Percentiles rank a stretch among this genome's conserved stretches.
Evolutionary conservation across 2,888 invertebrate species (phyloP).

Genomic region (Ceriagrion tenellum): DNA sequence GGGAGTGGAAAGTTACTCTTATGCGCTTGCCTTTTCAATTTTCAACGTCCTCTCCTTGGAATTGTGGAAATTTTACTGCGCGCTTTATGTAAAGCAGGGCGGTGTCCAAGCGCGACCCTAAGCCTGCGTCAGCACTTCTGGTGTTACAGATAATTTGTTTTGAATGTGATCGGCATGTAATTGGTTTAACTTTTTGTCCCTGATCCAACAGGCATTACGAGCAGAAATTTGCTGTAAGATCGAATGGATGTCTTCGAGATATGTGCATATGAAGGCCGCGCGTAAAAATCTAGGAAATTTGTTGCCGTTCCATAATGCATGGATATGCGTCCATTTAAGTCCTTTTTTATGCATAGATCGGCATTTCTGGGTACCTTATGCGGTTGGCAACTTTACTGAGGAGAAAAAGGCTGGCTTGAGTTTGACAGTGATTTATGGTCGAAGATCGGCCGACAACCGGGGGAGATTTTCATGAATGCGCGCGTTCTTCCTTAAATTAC

Average conservation of each 20-base stretch:
- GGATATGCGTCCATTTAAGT: neutral
- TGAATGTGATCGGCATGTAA: neutral
- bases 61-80: neutral
- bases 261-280: too few relatives aligned
- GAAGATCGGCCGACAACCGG: neutral
- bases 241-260: neutral
- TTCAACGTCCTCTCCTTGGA: neutral
- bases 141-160: neutral
- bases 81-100: neutral
- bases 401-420: conserved; percentile 45
- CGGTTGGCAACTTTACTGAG: conserved; percentile 48
- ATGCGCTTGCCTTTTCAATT: neutral
- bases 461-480: conserved; percentile 55
- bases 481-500: conserved; percentile 29
- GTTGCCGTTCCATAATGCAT: conserved; percentile 55
- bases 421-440: conserved; percentile 61
- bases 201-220: neutral
- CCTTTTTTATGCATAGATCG: neutral
- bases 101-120: neutral
- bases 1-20: neutral
- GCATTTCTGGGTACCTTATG: conserved; percentile 3
- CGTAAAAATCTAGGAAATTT: conserved; percentile 27
- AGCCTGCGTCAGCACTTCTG: neutral
- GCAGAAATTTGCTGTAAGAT: neutral
- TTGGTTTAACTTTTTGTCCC: neutral